Evolutionary conservation across 2,888 invertebrate species (phyloP), one percentile per base, ranked within the genome.

Genomic region (Argyra leucocephala): DNA sequence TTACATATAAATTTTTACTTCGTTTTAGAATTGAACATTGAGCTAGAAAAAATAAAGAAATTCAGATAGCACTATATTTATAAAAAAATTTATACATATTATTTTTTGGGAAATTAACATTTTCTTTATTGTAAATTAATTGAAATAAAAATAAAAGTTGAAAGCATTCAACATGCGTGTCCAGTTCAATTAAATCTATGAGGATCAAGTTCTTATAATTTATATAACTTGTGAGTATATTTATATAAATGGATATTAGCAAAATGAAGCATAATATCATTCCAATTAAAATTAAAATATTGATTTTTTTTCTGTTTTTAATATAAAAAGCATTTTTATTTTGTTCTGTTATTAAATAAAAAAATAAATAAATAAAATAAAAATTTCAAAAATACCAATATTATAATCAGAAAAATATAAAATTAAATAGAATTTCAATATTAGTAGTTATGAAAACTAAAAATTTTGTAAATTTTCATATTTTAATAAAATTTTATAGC

Each of bases 241-340:
- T n/a, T n/a, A n/a, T n/a, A 15, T 12, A 18, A 48, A 48, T 48
- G 48, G 48, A 48, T 48, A 48, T 48, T 48, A 48, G 48, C 48
- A 48, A 48, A 48, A 48, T 48, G 48, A 48, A 48, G 48, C 48
- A 48, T 48, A 48, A 48, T 48, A 48, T 48, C 48, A 48, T 48
- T 48, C 48, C 48, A 48, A 48, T 48, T 48, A 5, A 48, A 48
- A 48, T 48, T 48, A 48, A 48, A 48, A 48, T 3, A 12, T 48
- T 48, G 12, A 2, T 10, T 18, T 48, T 48, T 15, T 48, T 48
- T 48, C 18, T 48, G 4, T 18, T 48, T 48, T 48, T 48, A 48
- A 48, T 48, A 48, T 31, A 48, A 48, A 48, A 48, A 48, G 48
- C 48, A 18, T 15, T 48, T 31, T 48, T 2, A 12, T 48, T 48